Conservation (phyloP, 2,797 vertebrate genomes). For the Phylloscopus collybita region DNA sequence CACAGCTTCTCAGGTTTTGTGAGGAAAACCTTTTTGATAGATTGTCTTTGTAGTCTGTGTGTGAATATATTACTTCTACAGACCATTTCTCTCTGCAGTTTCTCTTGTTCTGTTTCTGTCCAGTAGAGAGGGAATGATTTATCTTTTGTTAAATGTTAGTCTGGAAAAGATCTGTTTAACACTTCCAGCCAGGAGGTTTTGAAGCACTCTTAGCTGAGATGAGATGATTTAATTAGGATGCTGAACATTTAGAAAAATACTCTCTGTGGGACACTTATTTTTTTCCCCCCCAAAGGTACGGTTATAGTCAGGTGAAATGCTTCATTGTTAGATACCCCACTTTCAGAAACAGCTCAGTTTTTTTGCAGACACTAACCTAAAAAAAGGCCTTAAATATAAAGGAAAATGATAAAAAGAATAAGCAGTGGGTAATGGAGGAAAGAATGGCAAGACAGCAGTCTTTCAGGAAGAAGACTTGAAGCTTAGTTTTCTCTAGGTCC, state of each 20-base stretch:
- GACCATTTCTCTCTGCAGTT: not conserved
- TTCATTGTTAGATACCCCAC: not conserved
- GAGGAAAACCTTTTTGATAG: constrained; percentile 37
- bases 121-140: constrained; percentile 28
- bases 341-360: not conserved
- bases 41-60: constrained; percentile 13
- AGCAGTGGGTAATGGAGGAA: not conserved
- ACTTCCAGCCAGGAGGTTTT: constrained; percentile 47
- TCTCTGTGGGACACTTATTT: not conserved
- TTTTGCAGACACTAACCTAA: not conserved
- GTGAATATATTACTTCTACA: constrained; percentile 26
- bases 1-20: constrained; percentile 20
- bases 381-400: not conserved
- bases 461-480: not conserved
- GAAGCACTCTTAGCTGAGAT: constrained; percentile 17
- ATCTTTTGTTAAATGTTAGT: constrained; percentile 43
- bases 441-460: not conserved
- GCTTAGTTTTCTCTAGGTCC: not conserved
- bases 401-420: not conserved
- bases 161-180: constrained; percentile 53
- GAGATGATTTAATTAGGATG: constrained; percentile 58
- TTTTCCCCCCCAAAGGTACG: not conserved
- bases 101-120: constrained; percentile 32
- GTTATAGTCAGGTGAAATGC: constrained; percentile 4
- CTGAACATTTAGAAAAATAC: constrained; percentile 21